Conservation (phyloP, 2,888 invertebrate species). For the Clepsis dumicolana region DNA sequence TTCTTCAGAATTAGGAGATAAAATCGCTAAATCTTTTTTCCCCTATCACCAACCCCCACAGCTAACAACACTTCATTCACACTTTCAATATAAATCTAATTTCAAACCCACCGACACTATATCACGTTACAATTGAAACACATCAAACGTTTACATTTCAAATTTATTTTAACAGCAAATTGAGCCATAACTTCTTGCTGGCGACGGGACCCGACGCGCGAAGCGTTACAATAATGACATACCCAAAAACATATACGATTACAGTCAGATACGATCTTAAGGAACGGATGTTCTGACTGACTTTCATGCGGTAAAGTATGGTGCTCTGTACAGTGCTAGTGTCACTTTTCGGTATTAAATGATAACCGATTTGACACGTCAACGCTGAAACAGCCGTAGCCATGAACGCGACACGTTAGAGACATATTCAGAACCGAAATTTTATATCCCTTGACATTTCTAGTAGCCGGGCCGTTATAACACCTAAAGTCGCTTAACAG, state of each 20-base stretch:
- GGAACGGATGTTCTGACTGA: too few species aligned
- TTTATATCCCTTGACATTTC: too few species aligned
- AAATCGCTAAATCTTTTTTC: too few species aligned
- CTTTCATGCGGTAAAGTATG: too few species aligned
- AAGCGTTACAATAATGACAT: slow-evolving; percentile 41
- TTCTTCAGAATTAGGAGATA: too few species aligned
- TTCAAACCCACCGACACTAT: slow-evolving; percentile 33
- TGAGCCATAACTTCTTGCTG: slow-evolving; percentile 39
- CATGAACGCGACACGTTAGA: too few species aligned
- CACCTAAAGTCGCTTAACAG: slow-evolving; percentile 29
- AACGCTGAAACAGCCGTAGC: background rate
- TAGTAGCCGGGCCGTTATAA: too few species aligned
- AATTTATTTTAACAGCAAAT: slow-evolving; percentile 40
- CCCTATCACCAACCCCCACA: background rate
- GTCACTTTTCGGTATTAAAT: too few species aligned
- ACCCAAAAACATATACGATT: slow-evolving; percentile 42
- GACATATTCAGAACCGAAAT: too few species aligned
- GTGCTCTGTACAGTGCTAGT: too few species aligned
- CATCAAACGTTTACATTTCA: slow-evolving; percentile 37
- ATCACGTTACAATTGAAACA: slow-evolving; percentile 34
- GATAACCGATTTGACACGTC: too few species aligned
- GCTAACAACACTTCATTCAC: slow-evolving; percentile 25
- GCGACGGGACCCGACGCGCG: slow-evolving; percentile 41
- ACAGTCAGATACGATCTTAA: slow-evolving; percentile 30
- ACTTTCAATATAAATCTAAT: slow-evolving; percentile 38